Evolutionary conservation across 37 sponge, comb jelly and placozoan genomes (phyloP).

Genomic region (Tethya wilhelma): DNA sequence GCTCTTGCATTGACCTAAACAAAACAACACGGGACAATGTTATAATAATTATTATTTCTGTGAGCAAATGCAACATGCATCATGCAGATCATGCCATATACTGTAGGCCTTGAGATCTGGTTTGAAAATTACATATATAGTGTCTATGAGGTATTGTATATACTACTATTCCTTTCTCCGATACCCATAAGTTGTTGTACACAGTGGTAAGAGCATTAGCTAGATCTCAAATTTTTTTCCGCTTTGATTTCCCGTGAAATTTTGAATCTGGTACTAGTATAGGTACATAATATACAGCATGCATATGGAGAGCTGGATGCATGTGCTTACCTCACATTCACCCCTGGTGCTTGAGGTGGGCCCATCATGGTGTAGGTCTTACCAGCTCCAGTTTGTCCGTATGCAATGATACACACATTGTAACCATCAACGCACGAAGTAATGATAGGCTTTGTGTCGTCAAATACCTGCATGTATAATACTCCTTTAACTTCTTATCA

Average conservation of each 20-base stretch:
- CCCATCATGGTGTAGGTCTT: slow-evolving; percentile 96
- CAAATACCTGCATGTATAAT: slow-evolving; percentile 76
- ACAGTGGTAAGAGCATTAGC: too few species aligned
- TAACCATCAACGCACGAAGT: slow-evolving; percentile 85
- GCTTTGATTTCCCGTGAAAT: neutral
- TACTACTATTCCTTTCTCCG: too few species aligned
- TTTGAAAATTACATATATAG: too few species aligned
- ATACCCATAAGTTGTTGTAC: too few species aligned
- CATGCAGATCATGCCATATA: too few species aligned
- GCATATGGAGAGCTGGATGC: neutral
- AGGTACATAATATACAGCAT: too few species aligned
- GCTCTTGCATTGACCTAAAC: slow-evolving; percentile 71
- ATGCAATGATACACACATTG: slow-evolving; percentile 88
- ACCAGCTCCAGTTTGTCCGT: slow-evolving; percentile 86
- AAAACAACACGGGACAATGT: neutral
- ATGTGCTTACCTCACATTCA: slow-evolving; percentile 67
- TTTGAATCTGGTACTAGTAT: neutral
- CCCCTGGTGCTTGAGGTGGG: slow-evolving; percentile 55
- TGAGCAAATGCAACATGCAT: too few species aligned
- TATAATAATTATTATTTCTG: too few species aligned
- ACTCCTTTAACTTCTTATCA: too few species aligned
- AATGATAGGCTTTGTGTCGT: slow-evolving; percentile 78
- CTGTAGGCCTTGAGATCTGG: too few species aligned
- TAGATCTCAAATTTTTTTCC: too few species aligned
- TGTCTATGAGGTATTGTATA: too few species aligned